A percentile compares a stretch with the other conserved stretches of the same genome.
phyloP scores from a whole-genome alignment of 2,888 invertebrate species.

The Sepioteuthis lessoniana region DNA sequence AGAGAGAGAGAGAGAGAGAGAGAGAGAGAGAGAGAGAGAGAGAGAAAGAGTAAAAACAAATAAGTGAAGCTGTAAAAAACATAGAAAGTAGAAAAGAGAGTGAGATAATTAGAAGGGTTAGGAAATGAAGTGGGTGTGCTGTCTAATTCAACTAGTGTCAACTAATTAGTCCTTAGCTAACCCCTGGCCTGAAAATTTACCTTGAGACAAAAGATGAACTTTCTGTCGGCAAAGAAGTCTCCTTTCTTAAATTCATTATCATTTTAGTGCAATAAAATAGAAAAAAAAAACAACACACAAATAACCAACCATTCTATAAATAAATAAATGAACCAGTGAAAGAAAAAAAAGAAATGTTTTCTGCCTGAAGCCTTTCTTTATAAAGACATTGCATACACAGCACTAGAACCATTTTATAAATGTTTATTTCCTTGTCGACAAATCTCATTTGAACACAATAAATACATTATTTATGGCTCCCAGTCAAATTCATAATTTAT shows the following conservation, averaged over 20 bases:
- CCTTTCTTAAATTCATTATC: slow-evolving; percentile 1
- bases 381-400: not conserved
- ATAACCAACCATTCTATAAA: not conserved
- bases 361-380: not conserved
- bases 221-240: slow-evolving; percentile 2
- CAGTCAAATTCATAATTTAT: slow-evolving; percentile 33
- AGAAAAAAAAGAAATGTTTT: not conserved
- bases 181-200: slow-evolving; percentile 20
- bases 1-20: not conserved
- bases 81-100: not conserved
- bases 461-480: slow-evolving; percentile 23
- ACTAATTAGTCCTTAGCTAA: not conserved
- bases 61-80: not conserved
- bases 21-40: not conserved
- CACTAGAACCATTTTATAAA: not conserved
- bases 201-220: slow-evolving; percentile 33
- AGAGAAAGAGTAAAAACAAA: too few relatives aligned
- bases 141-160: slow-evolving; percentile 21
- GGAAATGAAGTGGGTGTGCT: not conserved
- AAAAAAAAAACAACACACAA: not conserved
- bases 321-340: not conserved
- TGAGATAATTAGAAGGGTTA: not conserved
- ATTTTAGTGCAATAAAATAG: slow-evolving; percentile 33
- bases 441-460: slow-evolving; percentile 23
- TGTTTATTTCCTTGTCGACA: slow-evolving; percentile 23